A percentile compares a stretch with the other conserved stretches of the same genome.
Conservation (phyloP, 2,888 invertebrate genomes). For the Sarcophaga carnaria region DNA sequence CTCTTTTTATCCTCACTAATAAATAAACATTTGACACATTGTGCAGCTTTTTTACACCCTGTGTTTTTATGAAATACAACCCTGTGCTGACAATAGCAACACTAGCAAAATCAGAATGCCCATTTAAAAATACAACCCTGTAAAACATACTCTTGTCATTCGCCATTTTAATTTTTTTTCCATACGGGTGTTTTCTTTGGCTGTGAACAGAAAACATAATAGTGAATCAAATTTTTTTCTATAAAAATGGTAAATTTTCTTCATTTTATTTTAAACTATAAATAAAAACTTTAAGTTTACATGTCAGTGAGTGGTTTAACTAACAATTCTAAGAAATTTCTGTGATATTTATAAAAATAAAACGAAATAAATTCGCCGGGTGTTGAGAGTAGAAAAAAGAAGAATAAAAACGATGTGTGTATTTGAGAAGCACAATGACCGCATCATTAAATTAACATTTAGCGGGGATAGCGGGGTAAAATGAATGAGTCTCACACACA, state of each 20-base stretch:
- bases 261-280: slow-evolving; percentile 38
- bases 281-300: slow-evolving; percentile 64
- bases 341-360: slow-evolving; percentile 41
- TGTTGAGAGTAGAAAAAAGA: slow-evolving; percentile 56
- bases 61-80: neutral
- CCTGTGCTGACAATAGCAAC: neutral
- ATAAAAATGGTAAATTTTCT: slow-evolving; percentile 70
- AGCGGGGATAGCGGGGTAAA: slow-evolving; percentile 31
- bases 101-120: neutral
- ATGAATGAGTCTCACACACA: slow-evolving; percentile 36
- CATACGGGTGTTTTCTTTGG: slow-evolving; percentile 69
- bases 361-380: slow-evolving; percentile 67
- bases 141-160: slow-evolving; percentile 63
- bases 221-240: slow-evolving; percentile 56
- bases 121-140: slow-evolving; percentile 30
- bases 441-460: slow-evolving; percentile 57
- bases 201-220: slow-evolving; percentile 49
- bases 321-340: neutral
- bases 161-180: slow-evolving; percentile 71
- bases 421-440: slow-evolving; percentile 66
- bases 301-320: neutral
- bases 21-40: too few relatives aligned
- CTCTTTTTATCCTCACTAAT: too few relatives aligned
- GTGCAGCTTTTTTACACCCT: neutral
- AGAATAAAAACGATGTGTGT: slow-evolving; percentile 46